phyloP scores from a whole-genome alignment of 2,888 invertebrate species.

The Hecatera dysodea region DNA sequence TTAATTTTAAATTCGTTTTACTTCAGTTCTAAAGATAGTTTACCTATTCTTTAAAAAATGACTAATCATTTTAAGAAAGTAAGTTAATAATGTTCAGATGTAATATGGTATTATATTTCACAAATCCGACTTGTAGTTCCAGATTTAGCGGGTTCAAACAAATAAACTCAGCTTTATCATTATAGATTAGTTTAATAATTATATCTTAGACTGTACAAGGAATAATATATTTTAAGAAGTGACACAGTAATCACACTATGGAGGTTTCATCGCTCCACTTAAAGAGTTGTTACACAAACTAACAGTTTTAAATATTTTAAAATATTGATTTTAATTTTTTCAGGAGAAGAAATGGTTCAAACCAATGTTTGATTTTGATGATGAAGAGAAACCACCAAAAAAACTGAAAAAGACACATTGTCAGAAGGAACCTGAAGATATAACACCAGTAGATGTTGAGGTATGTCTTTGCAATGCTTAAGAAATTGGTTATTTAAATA shows the following conservation, averaged over 20 bases:
- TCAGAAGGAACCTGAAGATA: constrained; percentile 7
- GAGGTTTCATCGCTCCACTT: no score
- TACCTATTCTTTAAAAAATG: constrained; percentile 25
- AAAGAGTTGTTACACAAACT: no score
- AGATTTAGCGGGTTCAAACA: no score
- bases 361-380: constrained; percentile 83
- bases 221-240: no score
- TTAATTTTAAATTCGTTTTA: background rate
- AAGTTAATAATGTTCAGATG: background rate
- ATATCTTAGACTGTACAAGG: no score
- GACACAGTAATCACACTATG: no score
- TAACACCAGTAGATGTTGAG: constrained; percentile 24
- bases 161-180: no score
- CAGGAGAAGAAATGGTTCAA: constrained; percentile 85
- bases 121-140: no score
- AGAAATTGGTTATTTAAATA: background rate
- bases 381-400: constrained; percentile 73
- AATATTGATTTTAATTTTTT: constrained; percentile 9
- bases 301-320: background rate
- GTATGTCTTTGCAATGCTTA: constrained; percentile 28
- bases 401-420: constrained; percentile 64
- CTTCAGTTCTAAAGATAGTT: background rate
- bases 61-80: constrained; percentile 30
- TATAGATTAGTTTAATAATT: no score
- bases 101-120: no score